These are phyloP conservation scores for Alouatta palliata DNA, from an alignment of 2,113 vertebrate species.

Conservation along the genomic window DNA sequence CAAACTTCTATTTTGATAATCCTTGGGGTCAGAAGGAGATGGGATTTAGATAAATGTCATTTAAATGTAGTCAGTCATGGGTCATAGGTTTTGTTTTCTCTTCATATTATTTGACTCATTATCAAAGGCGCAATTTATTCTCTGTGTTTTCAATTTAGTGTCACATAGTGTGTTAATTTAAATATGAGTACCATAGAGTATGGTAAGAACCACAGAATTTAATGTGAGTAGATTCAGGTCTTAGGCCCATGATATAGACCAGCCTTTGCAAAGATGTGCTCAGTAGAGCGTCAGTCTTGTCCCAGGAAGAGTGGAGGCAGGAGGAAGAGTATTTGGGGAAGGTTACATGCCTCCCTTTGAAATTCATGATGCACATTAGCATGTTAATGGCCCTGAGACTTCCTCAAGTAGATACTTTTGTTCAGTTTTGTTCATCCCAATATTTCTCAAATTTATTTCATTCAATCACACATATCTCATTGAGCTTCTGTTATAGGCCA, in stretches of 20 bases:
- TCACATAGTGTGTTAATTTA: slow-evolving; percentile 20
- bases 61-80: background rate
- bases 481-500: background rate
- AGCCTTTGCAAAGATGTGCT: background rate
- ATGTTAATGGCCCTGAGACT: background rate
- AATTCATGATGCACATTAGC: background rate
- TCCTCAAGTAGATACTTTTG: background rate
- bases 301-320: background rate
- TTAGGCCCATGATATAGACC: background rate
- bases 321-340: background rate
- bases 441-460: background rate
- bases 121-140: background rate
- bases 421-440: background rate
- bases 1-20: slow-evolving; percentile 27
- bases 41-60: background rate
- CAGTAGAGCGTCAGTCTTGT: background rate
- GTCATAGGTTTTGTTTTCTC: background rate
- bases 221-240: background rate
- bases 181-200: background rate
- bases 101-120: background rate
- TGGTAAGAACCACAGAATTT: background rate
- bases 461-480: background rate
- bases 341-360: background rate
- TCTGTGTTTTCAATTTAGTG: background rate
- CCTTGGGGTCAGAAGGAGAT: background rate